Conservation (phyloP, 2,797 vertebrate genomes). For the Muraenolepis orangiensis region DNA sequence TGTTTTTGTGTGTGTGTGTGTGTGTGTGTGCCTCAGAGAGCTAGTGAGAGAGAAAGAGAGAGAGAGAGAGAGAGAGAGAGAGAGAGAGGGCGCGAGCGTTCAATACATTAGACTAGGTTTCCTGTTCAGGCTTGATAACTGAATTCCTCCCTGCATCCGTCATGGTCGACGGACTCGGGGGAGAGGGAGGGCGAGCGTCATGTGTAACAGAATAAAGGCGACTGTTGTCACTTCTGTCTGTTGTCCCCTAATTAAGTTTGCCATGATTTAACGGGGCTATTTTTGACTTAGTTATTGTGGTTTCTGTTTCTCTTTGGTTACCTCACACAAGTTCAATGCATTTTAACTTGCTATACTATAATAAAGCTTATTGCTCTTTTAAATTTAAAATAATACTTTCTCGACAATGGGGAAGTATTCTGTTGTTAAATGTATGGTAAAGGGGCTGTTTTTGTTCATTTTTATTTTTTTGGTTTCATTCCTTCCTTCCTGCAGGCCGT, state of each 20-base stretch:
- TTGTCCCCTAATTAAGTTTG: no score
- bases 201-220: slow-evolving; percentile 2
- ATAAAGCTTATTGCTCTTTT: background rate
- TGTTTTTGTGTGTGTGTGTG: slow-evolving; percentile 17
- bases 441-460: slow-evolving; percentile 15
- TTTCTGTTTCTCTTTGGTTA: no score
- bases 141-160: slow-evolving; percentile 51
- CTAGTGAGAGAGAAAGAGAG: background rate
- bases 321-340: no score
- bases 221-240: background rate
- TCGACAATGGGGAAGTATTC: background rate
- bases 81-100: background rate
- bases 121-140: slow-evolving; percentile 53
- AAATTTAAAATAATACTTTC: no score
- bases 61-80: background rate
- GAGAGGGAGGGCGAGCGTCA: slow-evolving; percentile 8
- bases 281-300: slow-evolving; percentile 1
- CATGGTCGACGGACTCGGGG: slow-evolving; percentile 44
- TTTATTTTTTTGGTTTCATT: slow-evolving; percentile 16
- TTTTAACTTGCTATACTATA: background rate
- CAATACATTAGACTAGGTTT: slow-evolving; percentile 45
- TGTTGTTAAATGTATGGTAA: slow-evolving; percentile 10
- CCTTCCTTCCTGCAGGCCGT: slow-evolving; percentile 51
- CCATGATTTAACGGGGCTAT: no score
- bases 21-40: background rate